A percentile compares a stretch with the other conserved stretches of the same genome.
Evolutionary conservation across 1,140 invertebrate species (phyloP).

Genomic region (Elymnias hypermnestra): DNA sequence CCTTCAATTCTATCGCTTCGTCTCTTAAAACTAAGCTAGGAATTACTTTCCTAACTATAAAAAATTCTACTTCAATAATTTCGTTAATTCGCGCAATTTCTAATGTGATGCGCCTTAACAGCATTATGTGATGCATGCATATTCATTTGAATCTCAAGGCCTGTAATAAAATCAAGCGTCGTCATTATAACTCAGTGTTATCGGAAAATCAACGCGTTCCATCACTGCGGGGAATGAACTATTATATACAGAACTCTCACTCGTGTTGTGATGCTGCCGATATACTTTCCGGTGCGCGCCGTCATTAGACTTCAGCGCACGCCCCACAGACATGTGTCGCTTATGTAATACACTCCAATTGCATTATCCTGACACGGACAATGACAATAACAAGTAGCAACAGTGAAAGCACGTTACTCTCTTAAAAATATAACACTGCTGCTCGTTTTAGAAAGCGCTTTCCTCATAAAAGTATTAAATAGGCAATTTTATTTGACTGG

Average conservation of each 20-base stretch:
- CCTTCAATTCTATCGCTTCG: no score
- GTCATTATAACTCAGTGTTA: conserved; percentile 2
- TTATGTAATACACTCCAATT: conserved; percentile 60
- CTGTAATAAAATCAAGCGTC: background rate
- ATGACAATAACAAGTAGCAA: background rate
- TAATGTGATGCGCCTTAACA: background rate
- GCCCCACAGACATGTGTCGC: conserved; percentile 27
- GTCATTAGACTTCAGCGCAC: conserved; percentile 49
- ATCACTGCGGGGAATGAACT: conserved; percentile 36
- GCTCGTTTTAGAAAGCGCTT: background rate
- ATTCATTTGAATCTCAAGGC: conserved; percentile 1
- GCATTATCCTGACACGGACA: conserved; percentile 42
- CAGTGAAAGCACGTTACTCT: conserved; percentile 13
- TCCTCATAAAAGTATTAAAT: no score
- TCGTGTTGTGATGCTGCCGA: conserved; percentile 59
- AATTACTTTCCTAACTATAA: no score
- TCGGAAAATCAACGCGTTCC: conserved; percentile 18
- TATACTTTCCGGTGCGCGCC: conserved; percentile 58
- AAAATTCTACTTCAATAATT: no score
- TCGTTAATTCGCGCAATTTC: conserved; percentile 23
- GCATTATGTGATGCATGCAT: background rate
- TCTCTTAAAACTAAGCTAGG: no score
- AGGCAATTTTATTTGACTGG: no score
- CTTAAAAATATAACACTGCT: conserved; percentile 1
- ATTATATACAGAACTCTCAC: conserved; percentile 62